These are phyloP conservation scores for Protonemura montana DNA, from an alignment of 2,888 invertebrate genomes.

Conservation along the genomic window DNA sequence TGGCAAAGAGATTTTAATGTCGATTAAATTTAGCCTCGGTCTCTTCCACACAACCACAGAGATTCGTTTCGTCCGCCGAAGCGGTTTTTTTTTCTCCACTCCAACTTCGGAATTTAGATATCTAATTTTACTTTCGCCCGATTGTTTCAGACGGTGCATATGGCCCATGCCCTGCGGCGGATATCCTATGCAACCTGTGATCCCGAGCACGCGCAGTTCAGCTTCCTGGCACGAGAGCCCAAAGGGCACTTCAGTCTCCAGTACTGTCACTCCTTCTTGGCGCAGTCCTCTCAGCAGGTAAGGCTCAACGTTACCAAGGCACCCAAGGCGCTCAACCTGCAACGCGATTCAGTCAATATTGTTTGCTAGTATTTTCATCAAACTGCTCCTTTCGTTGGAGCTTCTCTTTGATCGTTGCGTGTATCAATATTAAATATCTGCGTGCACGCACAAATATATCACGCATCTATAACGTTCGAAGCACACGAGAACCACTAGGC, in stretches of 20 bases:
- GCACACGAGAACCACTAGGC: neutral
- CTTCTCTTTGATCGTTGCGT: neutral
- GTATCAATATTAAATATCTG: slow-evolving; percentile 4
- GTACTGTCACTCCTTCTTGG: slow-evolving; percentile 84
- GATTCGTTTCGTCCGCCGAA: neutral
- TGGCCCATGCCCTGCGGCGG: slow-evolving; percentile 84
- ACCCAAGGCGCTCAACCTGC: neutral
- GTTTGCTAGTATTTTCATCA: neutral
- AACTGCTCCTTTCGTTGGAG: neutral
- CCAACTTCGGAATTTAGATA: neutral
- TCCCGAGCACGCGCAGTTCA: slow-evolving; percentile 78
- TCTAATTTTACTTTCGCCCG: slow-evolving; percentile 39
- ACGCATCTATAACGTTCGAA: neutral
- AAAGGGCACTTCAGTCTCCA: slow-evolving; percentile 73
- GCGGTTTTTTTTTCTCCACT: neutral
- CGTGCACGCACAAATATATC: slow-evolving; percentile 1
- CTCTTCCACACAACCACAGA: neutral
- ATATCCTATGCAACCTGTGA: slow-evolving; percentile 89
- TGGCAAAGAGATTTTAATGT: neutral
- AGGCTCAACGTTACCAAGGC: slow-evolving; percentile 46
- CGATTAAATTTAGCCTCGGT: neutral
- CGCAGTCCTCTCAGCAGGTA: slow-evolving; percentile 79
- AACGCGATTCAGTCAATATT: neutral
- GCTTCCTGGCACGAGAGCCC: slow-evolving; percentile 78
- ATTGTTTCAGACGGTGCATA: slow-evolving; percentile 75